phyloP scores from a whole-genome alignment of 2,888 invertebrate genomes.

The Perdita meconis region DNA sequence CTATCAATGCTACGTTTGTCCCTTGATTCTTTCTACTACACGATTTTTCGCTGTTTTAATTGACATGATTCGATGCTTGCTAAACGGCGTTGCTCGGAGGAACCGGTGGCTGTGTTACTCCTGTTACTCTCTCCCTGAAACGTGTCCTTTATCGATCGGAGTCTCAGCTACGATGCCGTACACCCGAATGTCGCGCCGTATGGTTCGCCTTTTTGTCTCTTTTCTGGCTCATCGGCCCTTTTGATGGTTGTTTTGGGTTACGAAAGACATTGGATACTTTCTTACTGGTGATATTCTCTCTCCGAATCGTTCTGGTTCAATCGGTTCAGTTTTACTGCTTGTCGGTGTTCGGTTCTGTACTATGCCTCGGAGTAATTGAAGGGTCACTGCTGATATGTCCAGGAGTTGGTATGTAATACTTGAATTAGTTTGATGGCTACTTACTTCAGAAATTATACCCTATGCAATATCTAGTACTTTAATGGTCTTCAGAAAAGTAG shows the following conservation, averaged over 20 bases:
- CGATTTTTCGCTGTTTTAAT: background rate
- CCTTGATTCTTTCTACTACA: conserved; percentile 13
- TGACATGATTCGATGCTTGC: background rate
- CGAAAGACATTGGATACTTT: background rate
- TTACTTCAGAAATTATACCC: no score
- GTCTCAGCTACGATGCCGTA: conserved; percentile 22
- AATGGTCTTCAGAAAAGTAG: no score
- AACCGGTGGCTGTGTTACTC: conserved; percentile 27
- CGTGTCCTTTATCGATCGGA: conserved; percentile 64
- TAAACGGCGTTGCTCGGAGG: conserved; percentile 52
- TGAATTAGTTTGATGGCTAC: no score
- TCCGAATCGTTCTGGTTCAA: background rate
- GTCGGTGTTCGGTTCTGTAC: no score
- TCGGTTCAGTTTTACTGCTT: background rate
- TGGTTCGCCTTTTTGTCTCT: conserved; percentile 14
- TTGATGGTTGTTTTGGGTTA: conserved; percentile 20
- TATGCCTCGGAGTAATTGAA: no score
- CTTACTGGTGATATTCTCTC: background rate
- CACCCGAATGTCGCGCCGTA: conserved; percentile 47
- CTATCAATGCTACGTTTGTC: conserved; percentile 18
- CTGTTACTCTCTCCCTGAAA: conserved; percentile 48
- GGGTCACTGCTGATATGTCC: no score
- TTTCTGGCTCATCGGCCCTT: conserved; percentile 22
- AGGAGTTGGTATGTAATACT: no score
- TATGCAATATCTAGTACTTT: no score